phyloP scores from a whole-genome alignment of 2,113 vertebrate species.

The Alligator mississippiensis region DNA sequence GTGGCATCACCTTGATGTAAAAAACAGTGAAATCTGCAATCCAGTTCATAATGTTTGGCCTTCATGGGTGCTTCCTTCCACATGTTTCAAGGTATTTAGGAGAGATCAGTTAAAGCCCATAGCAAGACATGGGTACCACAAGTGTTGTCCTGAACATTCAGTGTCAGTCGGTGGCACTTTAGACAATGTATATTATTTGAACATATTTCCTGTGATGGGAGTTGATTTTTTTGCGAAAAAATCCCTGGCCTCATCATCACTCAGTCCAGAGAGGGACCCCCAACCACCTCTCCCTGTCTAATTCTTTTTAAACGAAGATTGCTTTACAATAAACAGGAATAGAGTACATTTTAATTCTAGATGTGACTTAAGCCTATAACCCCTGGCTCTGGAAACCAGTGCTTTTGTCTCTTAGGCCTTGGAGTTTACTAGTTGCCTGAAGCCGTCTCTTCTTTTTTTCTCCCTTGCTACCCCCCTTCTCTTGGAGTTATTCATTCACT shows the following conservation, averaged over 20 bases:
- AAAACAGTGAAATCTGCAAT: not conserved
- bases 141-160: fast-evolving
- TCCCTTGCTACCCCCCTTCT: fast-evolving
- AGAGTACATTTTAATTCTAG: no score
- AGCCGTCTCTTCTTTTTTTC: fast-evolving
- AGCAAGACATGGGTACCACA: fast-evolving
- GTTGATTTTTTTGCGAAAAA: fast-evolving
- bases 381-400: no score
- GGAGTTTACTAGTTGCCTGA: fast-evolving
- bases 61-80: no score
- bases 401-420: not conserved
- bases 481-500: not conserved
- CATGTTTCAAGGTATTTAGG: not conserved
- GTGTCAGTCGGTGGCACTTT: fast-evolving
- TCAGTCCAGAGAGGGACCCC: fast-evolving
- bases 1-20: not conserved
- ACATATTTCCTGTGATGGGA: not conserved
- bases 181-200: not conserved
- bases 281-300: not conserved
- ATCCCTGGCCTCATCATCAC: not conserved
- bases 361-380: no score
- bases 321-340: no score
- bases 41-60: no score
- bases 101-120: not conserved
- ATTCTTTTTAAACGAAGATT: no score